These are phyloP conservation scores for Caenorhabditis parvicauda DNA, from an alignment of 2,888 invertebrate genomes.

Conservation along the genomic window DNA sequence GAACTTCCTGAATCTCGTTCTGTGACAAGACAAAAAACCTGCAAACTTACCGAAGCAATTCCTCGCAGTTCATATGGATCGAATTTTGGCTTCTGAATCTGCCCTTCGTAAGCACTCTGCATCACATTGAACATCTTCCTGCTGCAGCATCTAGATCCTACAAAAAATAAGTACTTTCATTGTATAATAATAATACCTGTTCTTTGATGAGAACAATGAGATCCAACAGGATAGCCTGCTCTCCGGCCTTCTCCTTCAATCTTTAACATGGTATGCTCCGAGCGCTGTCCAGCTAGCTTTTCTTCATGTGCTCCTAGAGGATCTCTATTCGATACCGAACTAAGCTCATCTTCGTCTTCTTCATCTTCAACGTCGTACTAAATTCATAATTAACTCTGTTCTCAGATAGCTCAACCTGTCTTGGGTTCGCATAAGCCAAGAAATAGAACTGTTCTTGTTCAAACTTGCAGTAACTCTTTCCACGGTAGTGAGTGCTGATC, in stretches of 20 bases:
- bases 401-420: no score
- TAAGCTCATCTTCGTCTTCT: slow-evolving; percentile 20
- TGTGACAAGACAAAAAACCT: no score
- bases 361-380: slow-evolving; percentile 30
- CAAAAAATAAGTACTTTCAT: no score
- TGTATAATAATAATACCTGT: slow-evolving; percentile 5
- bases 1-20: no score
- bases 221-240: slow-evolving; percentile 35
- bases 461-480: slow-evolving; percentile 29
- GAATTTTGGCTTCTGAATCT: slow-evolving; percentile 12
- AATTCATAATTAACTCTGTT: not conserved
- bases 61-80: slow-evolving; percentile 29
- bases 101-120: slow-evolving; percentile 21
- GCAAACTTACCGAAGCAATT: no score
- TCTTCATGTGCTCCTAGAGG: slow-evolving; percentile 24
- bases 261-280: slow-evolving; percentile 13
- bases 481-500: slow-evolving; percentile 10
- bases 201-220: slow-evolving; percentile 20
- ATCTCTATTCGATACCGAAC: slow-evolving; percentile 18
- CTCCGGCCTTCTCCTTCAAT: slow-evolving; percentile 22
- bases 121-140: slow-evolving; percentile 32
- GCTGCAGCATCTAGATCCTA: slow-evolving; percentile 36
- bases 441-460: slow-evolving; percentile 25
- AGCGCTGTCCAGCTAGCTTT: slow-evolving; percentile 14
- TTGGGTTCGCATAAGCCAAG: slow-evolving; percentile 31